Conservation (phyloP, 2,888 invertebrate genomes). For the Clostera curtula region DNA sequence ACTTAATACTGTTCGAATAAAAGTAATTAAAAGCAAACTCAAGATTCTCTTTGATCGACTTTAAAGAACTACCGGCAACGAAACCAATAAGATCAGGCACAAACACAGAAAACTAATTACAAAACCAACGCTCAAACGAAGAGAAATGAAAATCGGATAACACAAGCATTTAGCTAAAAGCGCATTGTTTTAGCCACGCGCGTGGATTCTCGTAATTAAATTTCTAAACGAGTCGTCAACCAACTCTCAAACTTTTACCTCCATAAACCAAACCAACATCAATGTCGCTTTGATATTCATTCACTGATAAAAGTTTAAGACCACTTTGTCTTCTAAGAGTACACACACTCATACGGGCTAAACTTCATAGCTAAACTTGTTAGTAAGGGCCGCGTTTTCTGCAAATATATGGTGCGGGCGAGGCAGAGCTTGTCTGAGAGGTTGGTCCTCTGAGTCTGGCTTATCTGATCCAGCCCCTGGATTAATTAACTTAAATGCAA, state of each 20-base stretch:
- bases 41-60: no score
- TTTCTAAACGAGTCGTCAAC: no score
- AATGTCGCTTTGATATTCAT: slow-evolving; percentile 1
- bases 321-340: slow-evolving; percentile 1
- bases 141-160: no score
- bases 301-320: slow-evolving; percentile 2
- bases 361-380: slow-evolving; percentile 18
- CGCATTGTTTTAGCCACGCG: no score
- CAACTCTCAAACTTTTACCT: neutral
- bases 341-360: slow-evolving; percentile 11
- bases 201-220: no score
- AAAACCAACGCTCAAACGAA: no score
- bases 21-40: no score
- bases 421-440: slow-evolving; percentile 27
- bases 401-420: slow-evolving; percentile 22
- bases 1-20: no score
- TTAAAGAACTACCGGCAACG: no score
- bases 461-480: slow-evolving; percentile 60
- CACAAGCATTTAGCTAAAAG: no score
- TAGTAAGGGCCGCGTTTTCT: slow-evolving; percentile 19
- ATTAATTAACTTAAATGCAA: slow-evolving; percentile 74
- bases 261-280: neutral
- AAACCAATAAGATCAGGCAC: no score
- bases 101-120: no score
- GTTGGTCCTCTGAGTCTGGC: slow-evolving; percentile 42